Evolutionary conservation across 2,888 invertebrate genomes (phyloP).

Genomic region (Aromia moschata): DNA sequence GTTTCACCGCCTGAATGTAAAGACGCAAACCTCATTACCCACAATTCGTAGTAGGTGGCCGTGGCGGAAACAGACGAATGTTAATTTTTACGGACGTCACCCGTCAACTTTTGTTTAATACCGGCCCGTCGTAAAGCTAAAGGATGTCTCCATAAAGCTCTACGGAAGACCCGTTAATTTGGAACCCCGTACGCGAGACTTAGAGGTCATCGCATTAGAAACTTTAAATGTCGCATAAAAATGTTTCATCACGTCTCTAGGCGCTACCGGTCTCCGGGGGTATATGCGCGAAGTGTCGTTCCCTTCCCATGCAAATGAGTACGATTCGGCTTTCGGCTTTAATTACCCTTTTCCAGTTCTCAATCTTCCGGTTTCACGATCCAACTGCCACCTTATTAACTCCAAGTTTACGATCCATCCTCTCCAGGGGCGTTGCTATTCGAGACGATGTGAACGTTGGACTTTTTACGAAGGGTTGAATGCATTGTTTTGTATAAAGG

Average conservation of each 20-base stretch:
- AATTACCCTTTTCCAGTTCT: slow-evolving; percentile 43
- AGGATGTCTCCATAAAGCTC: slow-evolving; percentile 40
- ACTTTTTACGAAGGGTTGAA: no score
- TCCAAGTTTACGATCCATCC: slow-evolving; percentile 29
- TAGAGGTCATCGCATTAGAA: slow-evolving; percentile 52
- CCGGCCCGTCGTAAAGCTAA: slow-evolving; percentile 39
- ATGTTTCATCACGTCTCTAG: slow-evolving; percentile 54
- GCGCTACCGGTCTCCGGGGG: slow-evolving; percentile 35
- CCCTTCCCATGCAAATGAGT: slow-evolving; percentile 51
- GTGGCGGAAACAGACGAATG: slow-evolving; percentile 2
- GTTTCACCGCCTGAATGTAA: neutral
- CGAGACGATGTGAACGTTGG: no score
- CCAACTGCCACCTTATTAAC: slow-evolving; percentile 35
- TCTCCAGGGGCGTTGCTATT: neutral
- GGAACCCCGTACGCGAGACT: slow-evolving; percentile 26
- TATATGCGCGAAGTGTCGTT: slow-evolving; percentile 31
- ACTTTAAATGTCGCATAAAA: slow-evolving; percentile 53
- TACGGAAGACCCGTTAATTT: slow-evolving; percentile 37
- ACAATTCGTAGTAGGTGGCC: slow-evolving; percentile 1
- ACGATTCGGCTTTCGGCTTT: slow-evolving; percentile 45
- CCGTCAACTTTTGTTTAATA: slow-evolving; percentile 38
- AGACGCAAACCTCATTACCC: neutral
- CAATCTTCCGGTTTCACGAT: slow-evolving; percentile 37
- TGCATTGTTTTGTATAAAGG: no score
- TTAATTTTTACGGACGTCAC: slow-evolving; percentile 26